Evolutionary conservation across 2,888 invertebrate species (phyloP).

Genomic region (Eupithecia insigniata): DNA sequence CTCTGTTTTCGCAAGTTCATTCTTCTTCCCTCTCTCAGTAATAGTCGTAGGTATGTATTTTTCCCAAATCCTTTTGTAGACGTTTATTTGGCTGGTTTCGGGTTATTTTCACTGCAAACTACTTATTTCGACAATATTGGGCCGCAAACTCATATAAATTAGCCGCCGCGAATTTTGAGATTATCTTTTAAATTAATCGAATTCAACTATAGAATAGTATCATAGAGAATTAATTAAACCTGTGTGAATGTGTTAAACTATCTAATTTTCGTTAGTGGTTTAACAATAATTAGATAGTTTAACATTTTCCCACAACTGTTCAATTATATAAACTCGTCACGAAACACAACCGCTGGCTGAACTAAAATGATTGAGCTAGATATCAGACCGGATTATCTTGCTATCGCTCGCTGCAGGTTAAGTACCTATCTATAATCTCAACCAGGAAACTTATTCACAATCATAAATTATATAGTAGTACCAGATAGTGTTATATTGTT

Average conservation of each 20-base stretch:
- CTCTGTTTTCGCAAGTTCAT: no score
- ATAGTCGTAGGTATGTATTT: no score
- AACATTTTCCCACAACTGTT: neutral
- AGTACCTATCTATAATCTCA: neutral
- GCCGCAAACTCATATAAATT: neutral
- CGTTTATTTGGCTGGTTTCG: neutral
- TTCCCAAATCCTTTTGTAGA: neutral
- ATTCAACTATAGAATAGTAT: neutral
- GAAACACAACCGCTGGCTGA: neutral
- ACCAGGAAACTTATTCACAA: neutral
- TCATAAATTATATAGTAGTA: no score
- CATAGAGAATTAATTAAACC: neutral
- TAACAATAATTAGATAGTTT: neutral
- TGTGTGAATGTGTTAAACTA: no score
- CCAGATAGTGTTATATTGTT: no score
- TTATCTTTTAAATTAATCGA: neutral
- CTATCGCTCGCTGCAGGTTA: neutral
- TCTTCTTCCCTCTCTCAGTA: no score
- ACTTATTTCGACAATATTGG: no score
- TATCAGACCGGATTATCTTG: slow-evolving; percentile 1
- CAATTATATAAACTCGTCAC: neutral
- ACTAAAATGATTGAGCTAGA: neutral
- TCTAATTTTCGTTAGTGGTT: no score
- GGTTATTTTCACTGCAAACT: neutral
- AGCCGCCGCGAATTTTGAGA: neutral